Conservation (phyloP, 2,888 invertebrate species). For the Strigamia maritima region DNA sequence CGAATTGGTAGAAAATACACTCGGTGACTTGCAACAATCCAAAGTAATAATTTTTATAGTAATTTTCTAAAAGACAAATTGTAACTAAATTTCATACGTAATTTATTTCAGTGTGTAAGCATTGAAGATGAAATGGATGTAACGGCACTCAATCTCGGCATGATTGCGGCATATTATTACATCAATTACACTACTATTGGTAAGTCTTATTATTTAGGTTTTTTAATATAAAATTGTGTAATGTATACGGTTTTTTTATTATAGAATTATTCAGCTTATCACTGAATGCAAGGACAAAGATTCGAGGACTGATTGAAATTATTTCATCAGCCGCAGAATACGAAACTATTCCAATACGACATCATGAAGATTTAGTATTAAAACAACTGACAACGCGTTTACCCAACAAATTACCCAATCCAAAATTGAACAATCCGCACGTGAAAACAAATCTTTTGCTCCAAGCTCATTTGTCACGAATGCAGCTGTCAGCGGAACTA, state of each 20-base stretch:
- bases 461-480: conserved; percentile 91
- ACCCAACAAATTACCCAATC: conserved; percentile 66
- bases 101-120: conserved; percentile 69
- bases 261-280: conserved; percentile 97
- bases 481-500: conserved; percentile 91
- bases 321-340: conserved; percentile 97
- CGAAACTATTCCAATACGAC: conserved; percentile 87
- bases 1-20: conserved; percentile 92
- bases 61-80: conserved; percentile 13
- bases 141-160: conserved; percentile 92
- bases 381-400: conserved; percentile 59
- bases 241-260: conserved; percentile 45
- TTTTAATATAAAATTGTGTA: neutral
- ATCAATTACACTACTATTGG: conserved; percentile 99
- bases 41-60: conserved; percentile 58
- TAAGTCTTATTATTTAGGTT: conserved; percentile 50
- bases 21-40: conserved; percentile 89
- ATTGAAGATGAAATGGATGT: conserved; percentile 98
- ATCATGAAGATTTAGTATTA: conserved; percentile 88
- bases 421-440: conserved; percentile 93
- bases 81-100: conserved; percentile 24
- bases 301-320: conserved; percentile 93
- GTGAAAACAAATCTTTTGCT: conserved; percentile 92
- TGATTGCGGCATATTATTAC: conserved; percentile 99
- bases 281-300: conserved; percentile 94